Conservation (phyloP, 2,113 vertebrate species). For the Prochilodus magdalenae region DNA sequence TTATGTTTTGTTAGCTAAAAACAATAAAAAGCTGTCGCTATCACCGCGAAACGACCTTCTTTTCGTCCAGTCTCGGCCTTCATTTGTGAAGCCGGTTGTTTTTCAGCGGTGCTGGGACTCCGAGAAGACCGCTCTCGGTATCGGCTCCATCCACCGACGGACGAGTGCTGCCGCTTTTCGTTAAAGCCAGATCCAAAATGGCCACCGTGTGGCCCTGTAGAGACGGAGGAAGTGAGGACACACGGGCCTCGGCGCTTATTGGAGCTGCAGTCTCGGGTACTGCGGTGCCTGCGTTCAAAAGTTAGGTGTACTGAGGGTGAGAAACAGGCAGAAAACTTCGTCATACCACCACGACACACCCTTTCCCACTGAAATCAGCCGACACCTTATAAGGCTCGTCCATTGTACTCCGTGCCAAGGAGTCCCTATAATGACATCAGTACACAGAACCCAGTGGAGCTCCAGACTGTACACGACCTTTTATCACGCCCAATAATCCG, state of each 20-base stretch:
- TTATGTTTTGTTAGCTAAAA: constrained; percentile 13
- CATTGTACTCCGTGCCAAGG: too few relatives aligned
- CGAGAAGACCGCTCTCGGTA: constrained; percentile 50
- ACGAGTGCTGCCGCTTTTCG: constrained; percentile 66
- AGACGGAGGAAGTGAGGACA: constrained; percentile 77
- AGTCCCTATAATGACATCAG: too few relatives aligned
- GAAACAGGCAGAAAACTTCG: too few relatives aligned
- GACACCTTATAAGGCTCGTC: too few relatives aligned
- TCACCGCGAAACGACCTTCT: neutral
- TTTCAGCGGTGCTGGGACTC: constrained; percentile 44
- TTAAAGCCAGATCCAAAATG: constrained; percentile 89
- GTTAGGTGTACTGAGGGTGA: too few relatives aligned
- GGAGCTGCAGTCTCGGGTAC: constrained; percentile 36
- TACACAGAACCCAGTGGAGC: too few relatives aligned
- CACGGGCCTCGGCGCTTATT: constrained; percentile 55
- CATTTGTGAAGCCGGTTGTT: constrained; percentile 3
- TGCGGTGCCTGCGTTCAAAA: too few relatives aligned
- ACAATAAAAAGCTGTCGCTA: neutral
- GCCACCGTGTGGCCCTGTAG: constrained; percentile 76
- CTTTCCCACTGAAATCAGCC: too few relatives aligned
- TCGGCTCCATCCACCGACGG: constrained; percentile 62
- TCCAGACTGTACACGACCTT: too few relatives aligned
- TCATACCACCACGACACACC: too few relatives aligned
- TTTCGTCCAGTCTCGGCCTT: neutral
- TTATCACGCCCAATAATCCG: too few relatives aligned